These are phyloP conservation scores for Sebastes diaconus DNA, from an alignment of 2,797 vertebrate genomes.

Conservation along the genomic window DNA sequence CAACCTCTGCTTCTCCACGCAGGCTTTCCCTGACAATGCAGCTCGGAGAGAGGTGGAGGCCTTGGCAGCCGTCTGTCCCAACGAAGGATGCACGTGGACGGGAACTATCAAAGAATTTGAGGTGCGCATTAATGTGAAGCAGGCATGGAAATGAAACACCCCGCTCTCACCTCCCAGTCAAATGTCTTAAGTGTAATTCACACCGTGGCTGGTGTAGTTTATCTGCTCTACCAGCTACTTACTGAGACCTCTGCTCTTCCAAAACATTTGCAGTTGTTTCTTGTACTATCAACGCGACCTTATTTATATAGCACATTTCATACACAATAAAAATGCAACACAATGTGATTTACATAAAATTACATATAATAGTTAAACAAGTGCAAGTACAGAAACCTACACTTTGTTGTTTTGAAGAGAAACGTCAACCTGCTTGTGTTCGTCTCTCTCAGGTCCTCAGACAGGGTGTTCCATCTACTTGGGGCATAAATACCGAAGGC, in stretches of 20 bases:
- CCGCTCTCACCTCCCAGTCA: neutral
- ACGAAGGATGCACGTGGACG: conserved; percentile 91
- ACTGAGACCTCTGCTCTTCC: neutral
- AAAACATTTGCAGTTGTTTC: neutral
- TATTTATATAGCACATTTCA: neutral
- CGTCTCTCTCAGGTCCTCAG: too few species aligned
- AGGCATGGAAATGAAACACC: too few species aligned
- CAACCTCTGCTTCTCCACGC: conserved; percentile 22
- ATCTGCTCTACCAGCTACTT: too few species aligned
- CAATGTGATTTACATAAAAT: neutral
- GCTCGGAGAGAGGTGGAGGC: conserved; percentile 95
- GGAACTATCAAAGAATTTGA: conserved; percentile 96
- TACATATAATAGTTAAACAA: neutral
- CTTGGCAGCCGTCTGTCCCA: conserved; percentile 89
- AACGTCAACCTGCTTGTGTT: too few species aligned
- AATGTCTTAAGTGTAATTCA: neutral
- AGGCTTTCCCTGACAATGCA: conserved; percentile 98
- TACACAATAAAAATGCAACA: neutral
- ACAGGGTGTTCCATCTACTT: too few species aligned
- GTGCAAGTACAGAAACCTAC: neutral
- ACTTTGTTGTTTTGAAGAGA: too few species aligned
- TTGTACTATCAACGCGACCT: neutral
- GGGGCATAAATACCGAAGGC: too few species aligned
- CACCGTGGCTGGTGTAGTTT: too few species aligned
- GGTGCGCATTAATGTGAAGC: conserved; percentile 58